Percentiles rank a stretch among this genome's conserved stretches.
Evolutionary conservation across 2,888 invertebrate species (phyloP).

Genomic region (Ormia ochracea): DNA sequence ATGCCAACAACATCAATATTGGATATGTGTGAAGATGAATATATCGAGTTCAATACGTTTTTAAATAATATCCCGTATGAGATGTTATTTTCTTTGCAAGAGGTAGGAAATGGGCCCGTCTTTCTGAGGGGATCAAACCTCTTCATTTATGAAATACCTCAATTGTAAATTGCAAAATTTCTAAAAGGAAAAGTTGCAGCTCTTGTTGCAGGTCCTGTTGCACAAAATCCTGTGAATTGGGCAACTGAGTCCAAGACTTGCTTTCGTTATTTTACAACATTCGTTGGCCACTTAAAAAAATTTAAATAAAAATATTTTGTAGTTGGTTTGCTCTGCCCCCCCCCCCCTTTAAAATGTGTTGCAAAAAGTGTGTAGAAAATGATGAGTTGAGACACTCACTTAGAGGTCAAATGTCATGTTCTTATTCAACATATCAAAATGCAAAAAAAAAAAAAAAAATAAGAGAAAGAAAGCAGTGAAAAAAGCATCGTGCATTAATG

Average conservation of each 20-base stretch:
- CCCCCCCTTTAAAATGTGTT: neutral
- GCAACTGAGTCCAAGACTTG: neutral
- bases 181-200: too few relatives aligned
- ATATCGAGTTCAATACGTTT: too few relatives aligned
- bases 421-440: slow-evolving; percentile 19
- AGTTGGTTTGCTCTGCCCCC: neutral
- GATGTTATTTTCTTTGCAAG: too few relatives aligned
- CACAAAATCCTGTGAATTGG: too few relatives aligned
- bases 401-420: slow-evolving; percentile 49
- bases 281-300: neutral
- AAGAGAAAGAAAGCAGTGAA: neutral
- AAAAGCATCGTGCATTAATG: neutral
- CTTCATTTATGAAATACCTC: too few relatives aligned
- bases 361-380: neutral
- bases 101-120: too few relatives aligned
- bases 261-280: neutral
- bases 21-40: too few relatives aligned
- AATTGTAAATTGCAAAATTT: too few relatives aligned
- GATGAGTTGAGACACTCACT: slow-evolving; percentile 30
- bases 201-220: too few relatives aligned
- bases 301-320: neutral
- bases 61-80: too few relatives aligned
- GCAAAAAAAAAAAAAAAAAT: neutral
- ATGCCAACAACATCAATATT: too few relatives aligned
- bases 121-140: too few relatives aligned